These are phyloP conservation scores for Oncorhynchus nerka DNA, from an alignment of 2,113 vertebrate species.

Conservation along the genomic window DNA sequence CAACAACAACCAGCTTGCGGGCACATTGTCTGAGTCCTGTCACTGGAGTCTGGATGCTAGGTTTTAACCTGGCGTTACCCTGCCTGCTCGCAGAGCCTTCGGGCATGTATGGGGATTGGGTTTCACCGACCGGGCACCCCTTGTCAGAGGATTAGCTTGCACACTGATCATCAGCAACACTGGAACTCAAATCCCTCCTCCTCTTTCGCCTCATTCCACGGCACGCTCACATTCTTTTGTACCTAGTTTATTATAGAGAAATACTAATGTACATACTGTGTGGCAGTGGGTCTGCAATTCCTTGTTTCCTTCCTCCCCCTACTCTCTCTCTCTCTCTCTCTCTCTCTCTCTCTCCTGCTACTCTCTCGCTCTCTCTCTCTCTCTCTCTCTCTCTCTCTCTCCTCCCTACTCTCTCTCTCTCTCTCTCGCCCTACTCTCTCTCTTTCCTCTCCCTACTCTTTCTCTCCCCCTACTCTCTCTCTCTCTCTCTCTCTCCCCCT, in stretches of 20 bases:
- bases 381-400: too few species aligned
- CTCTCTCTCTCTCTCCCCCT: too few species aligned
- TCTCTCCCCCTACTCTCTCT: too few species aligned
- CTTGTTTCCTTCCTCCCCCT: conserved; percentile 12
- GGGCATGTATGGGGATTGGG: conserved; percentile 65
- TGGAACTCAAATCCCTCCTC: conserved; percentile 39
- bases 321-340: too few species aligned
- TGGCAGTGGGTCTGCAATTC: conserved; percentile 47
- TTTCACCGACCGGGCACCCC: conserved; percentile 63
- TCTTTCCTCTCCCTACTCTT: too few species aligned
- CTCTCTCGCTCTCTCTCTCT: too few species aligned
- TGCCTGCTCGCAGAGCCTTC: conserved; percentile 48
- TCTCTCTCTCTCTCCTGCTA: too few species aligned
- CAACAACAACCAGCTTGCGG: conserved; percentile 46
- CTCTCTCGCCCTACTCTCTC: background rate
- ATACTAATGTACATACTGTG: conserved; percentile 52
- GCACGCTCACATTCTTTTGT: conserved; percentile 61
- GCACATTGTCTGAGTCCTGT: conserved; percentile 63
- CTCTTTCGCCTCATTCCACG: conserved; percentile 24
- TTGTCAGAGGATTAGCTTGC: conserved; percentile 71
- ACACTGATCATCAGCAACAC: conserved; percentile 59
- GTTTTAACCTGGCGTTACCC: conserved; percentile 55
- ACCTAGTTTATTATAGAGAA: conserved; percentile 58
- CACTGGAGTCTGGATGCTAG: conserved; percentile 61
- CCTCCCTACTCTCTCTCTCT: too few species aligned